Percentiles rank a stretch among this genome's conserved stretches.
Evolutionary conservation across 1,140 invertebrate species (phyloP).

Genomic region (Nilaparvata lugens): DNA sequence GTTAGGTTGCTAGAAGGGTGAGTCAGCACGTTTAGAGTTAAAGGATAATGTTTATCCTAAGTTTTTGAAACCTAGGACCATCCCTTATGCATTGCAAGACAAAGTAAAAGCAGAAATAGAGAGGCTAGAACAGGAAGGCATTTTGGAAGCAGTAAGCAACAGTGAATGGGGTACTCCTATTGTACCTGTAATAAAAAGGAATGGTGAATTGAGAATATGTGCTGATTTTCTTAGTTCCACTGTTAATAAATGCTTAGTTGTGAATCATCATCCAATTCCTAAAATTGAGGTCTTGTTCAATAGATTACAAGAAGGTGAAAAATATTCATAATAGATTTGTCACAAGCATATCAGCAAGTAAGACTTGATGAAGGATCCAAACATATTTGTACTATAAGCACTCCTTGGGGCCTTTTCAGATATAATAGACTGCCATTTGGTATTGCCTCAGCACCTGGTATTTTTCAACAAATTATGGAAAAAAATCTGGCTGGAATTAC

Average conservation of each 20-base stretch:
- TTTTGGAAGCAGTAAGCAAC: slow-evolving; percentile 7
- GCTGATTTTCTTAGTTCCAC: background rate
- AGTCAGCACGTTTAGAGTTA: background rate
- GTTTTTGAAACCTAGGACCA: slow-evolving; percentile 14
- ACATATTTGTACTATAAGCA: slow-evolving; percentile 6
- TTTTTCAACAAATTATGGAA: slow-evolving; percentile 20
- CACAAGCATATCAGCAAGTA: slow-evolving; percentile 9
- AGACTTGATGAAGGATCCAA: slow-evolving; percentile 5
- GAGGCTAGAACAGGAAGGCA: background rate
- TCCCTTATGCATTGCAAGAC: slow-evolving; percentile 10
- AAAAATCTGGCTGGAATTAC: slow-evolving; percentile 13
- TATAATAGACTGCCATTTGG: slow-evolving; percentile 3
- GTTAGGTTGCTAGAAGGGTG: background rate
- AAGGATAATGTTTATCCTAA: slow-evolving; percentile 10
- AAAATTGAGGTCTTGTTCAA: background rate
- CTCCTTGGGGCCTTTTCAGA: background rate
- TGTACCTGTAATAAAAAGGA: background rate
- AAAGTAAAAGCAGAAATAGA: slow-evolving; percentile 14
- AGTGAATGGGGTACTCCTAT: slow-evolving; percentile 17
- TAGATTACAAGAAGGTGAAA: slow-evolving; percentile 7
- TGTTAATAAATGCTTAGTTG: background rate
- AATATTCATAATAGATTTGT: slow-evolving; percentile 1
- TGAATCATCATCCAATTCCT: background rate
- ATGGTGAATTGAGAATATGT: background rate
- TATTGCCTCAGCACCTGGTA: background rate